These are phyloP conservation scores for Catostomus latipinnis DNA, from an alignment of 2,797 vertebrate genomes.

Conservation along the genomic window DNA sequence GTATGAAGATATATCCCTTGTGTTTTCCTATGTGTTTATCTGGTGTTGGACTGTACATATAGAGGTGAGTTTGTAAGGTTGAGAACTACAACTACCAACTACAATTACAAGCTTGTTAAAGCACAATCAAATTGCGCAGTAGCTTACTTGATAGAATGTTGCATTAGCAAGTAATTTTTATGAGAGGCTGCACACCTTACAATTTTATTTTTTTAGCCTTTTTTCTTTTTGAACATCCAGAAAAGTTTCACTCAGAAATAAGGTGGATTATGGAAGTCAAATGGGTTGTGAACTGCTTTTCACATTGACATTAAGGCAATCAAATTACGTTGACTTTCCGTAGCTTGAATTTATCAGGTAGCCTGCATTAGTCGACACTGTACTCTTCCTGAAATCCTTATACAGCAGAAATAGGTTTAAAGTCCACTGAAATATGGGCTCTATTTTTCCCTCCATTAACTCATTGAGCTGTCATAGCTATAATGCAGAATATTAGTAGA, in stretches of 20 bases:
- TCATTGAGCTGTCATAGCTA: slow-evolving; percentile 5
- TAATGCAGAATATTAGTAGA: not conserved
- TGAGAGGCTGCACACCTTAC: too few species aligned
- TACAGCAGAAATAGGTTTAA: slow-evolving; percentile 19
- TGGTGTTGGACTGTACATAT: not conserved
- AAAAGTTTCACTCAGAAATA: too few species aligned
- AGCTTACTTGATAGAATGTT: too few species aligned
- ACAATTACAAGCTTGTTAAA: too few species aligned
- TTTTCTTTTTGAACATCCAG: too few species aligned
- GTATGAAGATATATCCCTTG: not conserved
- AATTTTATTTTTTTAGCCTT: too few species aligned
- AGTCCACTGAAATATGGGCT: not conserved
- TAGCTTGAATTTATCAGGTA: slow-evolving; percentile 12
- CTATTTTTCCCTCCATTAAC: not conserved
- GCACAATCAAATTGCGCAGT: too few species aligned
- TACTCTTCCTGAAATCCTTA: not conserved
- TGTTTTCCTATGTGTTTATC: not conserved
- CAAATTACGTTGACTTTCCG: not conserved
- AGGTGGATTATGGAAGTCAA: too few species aligned
- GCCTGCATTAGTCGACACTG: slow-evolving; percentile 1
- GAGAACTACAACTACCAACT: too few species aligned
- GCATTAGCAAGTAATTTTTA: too few species aligned
- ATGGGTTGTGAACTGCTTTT: too few species aligned
- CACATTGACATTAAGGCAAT: not conserved
- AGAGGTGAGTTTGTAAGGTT: not conserved